Conservation (phyloP, 2,888 invertebrate species). For the Cataglyphis livida region DNA sequence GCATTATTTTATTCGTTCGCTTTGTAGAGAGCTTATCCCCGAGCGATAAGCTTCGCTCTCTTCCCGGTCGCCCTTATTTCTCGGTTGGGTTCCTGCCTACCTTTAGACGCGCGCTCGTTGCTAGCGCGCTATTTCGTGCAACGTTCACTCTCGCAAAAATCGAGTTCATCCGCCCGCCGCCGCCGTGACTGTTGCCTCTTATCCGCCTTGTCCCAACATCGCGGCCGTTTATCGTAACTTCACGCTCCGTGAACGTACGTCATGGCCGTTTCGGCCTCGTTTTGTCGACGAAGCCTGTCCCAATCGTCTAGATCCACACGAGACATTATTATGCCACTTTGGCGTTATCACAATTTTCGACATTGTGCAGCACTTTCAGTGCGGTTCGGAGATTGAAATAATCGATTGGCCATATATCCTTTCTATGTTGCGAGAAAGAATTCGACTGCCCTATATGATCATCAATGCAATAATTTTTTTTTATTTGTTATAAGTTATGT, state of each 20-base stretch:
- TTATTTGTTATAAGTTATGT: neutral
- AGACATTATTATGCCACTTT: conserved; percentile 17
- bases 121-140: conserved; percentile 46
- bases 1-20: conserved; percentile 50
- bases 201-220: conserved; percentile 56
- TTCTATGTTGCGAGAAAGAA: conserved; percentile 8
- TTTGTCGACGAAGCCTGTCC: conserved; percentile 51
- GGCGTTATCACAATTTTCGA: conserved; percentile 34
- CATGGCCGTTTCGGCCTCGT: conserved; percentile 53
- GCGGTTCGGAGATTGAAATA: conserved; percentile 40
- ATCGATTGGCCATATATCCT: conserved; percentile 25
- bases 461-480: neutral
- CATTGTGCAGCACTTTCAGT: conserved; percentile 31
- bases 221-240: conserved; percentile 61
- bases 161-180: conserved; percentile 31
- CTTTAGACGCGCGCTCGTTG: conserved; percentile 35
- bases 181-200: conserved; percentile 44
- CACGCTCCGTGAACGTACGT: conserved; percentile 62
- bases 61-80: conserved; percentile 40
- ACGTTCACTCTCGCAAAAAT: conserved; percentile 49
- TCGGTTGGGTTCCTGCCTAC: conserved; percentile 50
- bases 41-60: conserved; percentile 61
- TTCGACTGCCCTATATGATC: neutral
- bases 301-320: conserved; percentile 51
- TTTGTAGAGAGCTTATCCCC: conserved; percentile 40